Evolutionary conservation across 2,797 vertebrate species (phyloP).

Genomic region (Phrynocephalus guinanensis): DNA sequence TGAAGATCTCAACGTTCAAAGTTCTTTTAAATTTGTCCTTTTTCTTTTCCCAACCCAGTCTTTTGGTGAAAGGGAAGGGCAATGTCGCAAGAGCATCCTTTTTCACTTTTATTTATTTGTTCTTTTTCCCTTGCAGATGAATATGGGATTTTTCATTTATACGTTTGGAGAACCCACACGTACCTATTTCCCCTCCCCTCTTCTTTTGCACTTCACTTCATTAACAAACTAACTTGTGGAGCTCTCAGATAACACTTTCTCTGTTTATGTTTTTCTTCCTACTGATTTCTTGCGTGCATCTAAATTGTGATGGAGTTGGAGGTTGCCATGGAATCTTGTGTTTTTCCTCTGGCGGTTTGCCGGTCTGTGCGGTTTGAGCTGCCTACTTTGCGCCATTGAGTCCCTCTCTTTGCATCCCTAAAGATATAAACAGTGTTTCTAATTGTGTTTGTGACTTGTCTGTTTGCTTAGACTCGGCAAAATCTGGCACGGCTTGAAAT

Average conservation of each 20-base stretch:
- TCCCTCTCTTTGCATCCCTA: background rate
- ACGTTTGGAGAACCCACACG: constrained; percentile 64
- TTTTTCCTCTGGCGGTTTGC: constrained; percentile 28
- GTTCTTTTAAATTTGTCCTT: background rate
- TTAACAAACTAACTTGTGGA: constrained; percentile 53
- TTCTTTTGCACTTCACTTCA: constrained; percentile 4
- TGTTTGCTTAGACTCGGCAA: background rate
- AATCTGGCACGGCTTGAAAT: background rate
- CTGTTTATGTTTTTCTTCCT: constrained; percentile 14
- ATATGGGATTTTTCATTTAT: constrained; percentile 69
- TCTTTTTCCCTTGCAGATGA: constrained; percentile 67
- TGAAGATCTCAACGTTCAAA: background rate
- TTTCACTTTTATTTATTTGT: constrained; percentile 41
- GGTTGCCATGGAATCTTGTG: constrained; percentile 23
- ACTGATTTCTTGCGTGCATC: constrained; percentile 18
- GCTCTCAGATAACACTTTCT: constrained; percentile 28
- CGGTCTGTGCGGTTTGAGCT: constrained; percentile 2
- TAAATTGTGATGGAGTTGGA: constrained; percentile 14
- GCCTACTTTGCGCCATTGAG: background rate
- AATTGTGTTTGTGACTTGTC: background rate
- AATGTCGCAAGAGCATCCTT: background rate
- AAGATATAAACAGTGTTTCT: background rate
- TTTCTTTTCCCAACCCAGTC: background rate
- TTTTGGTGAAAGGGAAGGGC: background rate
- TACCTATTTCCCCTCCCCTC: constrained; percentile 59